Evolutionary conservation across 2,888 invertebrate species (phyloP), one percentile per base, ranked within the genome.

Genomic region (Eugnorisma glareosa): DNA sequence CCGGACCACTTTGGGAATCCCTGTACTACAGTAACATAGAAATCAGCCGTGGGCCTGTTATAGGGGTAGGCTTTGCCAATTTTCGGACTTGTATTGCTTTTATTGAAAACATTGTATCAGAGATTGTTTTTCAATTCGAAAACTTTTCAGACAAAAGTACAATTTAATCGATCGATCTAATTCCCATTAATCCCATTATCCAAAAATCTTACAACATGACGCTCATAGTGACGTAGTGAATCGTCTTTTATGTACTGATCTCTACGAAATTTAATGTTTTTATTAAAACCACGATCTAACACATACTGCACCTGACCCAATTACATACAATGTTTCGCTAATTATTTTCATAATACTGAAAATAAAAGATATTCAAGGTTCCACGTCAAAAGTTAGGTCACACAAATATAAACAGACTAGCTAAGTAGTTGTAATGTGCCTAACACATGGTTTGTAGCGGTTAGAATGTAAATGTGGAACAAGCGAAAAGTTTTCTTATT

Each of bases 341-440:
- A 83, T 79, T 83, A 82, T 84, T 83, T 80, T 86, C 77, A 81
- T 73, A 83, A 76, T 59, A 74, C 78, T 64, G 73, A 81, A 80
- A 79, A 79, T 81, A 86, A 82, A 73, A 77, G 74, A 78, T 40
- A 73, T 71, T 79, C 88, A 87, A 88, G 88, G 88, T 83, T 75
- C 6, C n/a, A 77, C 81, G 83, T 79, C 82, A 86, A 84, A 76
- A 82, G 83, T 86, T 84, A 86, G 85, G 82, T 84, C 82, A 81
- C 57, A 61, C 71, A 69, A 81, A 75, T 79, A 77, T 85, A 81
- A 83, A 73, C 78, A 79, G 72, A 67, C 75, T 77, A 75, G 70
- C 78, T 83, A 85, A 81, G 73, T 85, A 77, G 70, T 74, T 73
- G 61, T 68, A 70, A 77, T 78, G 68, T 68, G 40, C 15, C 75